Percentiles rank a stretch among this genome's conserved stretches.
Conservation (phyloP, 2,888 invertebrate species). For the Alcis repandata region DNA sequence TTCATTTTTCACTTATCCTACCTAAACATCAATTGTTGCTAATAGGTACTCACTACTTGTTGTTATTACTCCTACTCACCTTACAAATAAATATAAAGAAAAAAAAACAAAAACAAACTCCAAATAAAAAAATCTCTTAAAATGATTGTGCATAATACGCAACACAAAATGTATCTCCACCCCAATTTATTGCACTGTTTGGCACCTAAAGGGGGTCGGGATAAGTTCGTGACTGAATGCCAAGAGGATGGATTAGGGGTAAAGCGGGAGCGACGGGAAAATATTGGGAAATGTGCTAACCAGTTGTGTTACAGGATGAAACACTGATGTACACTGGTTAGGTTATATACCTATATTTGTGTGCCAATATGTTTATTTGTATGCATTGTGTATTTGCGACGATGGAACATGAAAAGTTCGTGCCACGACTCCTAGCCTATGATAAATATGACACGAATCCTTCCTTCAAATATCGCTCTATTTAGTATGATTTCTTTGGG, state of each 20-base stretch:
- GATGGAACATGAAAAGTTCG: too few species aligned
- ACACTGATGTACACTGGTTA: neutral
- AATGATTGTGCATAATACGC: constrained; percentile 13
- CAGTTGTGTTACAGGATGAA: neutral
- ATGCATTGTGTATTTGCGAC: neutral
- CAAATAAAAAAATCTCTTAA: neutral
- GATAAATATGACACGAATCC: too few species aligned
- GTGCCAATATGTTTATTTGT: neutral
- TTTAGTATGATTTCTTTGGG: too few species aligned
- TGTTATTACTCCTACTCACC: too few species aligned
- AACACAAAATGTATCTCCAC: constrained; percentile 60
- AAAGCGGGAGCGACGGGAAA: neutral
- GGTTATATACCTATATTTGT: neutral
- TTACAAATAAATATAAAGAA: too few species aligned
- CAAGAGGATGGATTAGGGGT: constrained; percentile 21
- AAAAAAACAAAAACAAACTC: too few species aligned
- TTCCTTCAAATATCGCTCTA: too few species aligned
- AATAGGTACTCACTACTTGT: too few species aligned
- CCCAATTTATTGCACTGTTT: constrained; percentile 65
- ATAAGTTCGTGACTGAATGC: constrained; percentile 36
- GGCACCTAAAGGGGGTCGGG: constrained; percentile 55
- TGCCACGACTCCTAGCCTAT: too few species aligned
- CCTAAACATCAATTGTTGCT: too few species aligned
- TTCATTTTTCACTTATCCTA: too few species aligned
- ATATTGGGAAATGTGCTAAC: constrained; percentile 23